Evolutionary conservation across 2,113 vertebrate genomes (phyloP).

Genomic region (Bucco capensis): DNA sequence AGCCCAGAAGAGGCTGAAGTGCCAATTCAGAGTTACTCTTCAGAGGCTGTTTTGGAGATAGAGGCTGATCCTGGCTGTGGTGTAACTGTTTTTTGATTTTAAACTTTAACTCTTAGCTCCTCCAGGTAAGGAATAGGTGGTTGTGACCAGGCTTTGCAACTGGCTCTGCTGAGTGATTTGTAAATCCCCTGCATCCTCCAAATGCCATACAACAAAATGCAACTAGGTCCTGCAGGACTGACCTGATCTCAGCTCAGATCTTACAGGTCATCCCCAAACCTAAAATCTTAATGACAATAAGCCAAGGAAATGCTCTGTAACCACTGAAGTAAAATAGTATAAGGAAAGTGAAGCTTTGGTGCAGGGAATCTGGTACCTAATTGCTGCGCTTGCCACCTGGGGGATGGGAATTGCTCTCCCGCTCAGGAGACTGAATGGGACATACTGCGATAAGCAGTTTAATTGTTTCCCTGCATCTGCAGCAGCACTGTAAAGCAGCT

Average conservation of each 20-base stretch:
- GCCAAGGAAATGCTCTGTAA: background rate
- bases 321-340: background rate
- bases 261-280: background rate
- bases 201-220: background rate
- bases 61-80: background rate
- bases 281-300: background rate
- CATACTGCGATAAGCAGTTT: slow-evolving; percentile 31
- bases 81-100: background rate
- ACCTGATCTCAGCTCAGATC: background rate
- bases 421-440: slow-evolving; percentile 11
- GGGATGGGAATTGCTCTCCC: background rate
- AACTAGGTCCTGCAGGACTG: background rate
- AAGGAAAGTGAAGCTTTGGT: background rate
- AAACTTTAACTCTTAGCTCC: background rate
- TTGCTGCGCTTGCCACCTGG: background rate
- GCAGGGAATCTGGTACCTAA: background rate
- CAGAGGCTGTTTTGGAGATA: background rate
- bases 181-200: background rate
- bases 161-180: background rate
- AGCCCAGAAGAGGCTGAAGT: background rate
- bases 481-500: background rate
- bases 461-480: slow-evolving; percentile 34
- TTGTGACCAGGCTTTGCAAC: background rate
- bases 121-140: background rate
- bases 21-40: background rate